A percentile compares a stretch with the other conserved stretches of the same genome.
These are phyloP conservation scores for Micrasema minimum DNA, from an alignment of 1,140 invertebrate genomes.

Conservation along the genomic window DNA sequence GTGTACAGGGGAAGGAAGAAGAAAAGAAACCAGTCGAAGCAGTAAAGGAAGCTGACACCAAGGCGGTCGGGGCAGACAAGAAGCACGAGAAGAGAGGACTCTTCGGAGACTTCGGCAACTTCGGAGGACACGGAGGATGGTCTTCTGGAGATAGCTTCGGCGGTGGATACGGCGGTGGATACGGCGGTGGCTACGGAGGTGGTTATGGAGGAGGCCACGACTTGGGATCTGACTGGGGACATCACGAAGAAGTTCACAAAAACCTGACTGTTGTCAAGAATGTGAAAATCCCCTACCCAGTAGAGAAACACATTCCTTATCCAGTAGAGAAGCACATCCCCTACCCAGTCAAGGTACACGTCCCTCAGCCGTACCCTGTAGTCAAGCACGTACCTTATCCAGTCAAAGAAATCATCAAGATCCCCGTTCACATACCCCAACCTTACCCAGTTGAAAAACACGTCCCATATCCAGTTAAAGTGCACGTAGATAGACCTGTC, in stretches of 20 bases:
- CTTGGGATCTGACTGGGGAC: conserved; percentile 53
- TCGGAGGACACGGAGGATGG: conserved; percentile 55
- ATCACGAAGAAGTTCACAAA: conserved; percentile 67
- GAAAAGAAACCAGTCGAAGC: conserved; percentile 64
- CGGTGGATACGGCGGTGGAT: conserved; percentile 69
- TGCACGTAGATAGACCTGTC: conserved; percentile 74
- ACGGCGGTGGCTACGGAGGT: conserved; percentile 65
- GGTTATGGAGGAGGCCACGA: conserved; percentile 55
- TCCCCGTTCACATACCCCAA: conserved; percentile 74
- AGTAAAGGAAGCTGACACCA: conserved; percentile 65
- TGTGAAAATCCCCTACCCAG: conserved; percentile 74
- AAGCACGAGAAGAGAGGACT: conserved; percentile 79
- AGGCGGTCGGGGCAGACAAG: conserved; percentile 68
- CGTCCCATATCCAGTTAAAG: conserved; percentile 75
- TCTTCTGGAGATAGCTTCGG: too few relatives aligned
- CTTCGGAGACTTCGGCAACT: conserved; percentile 61
- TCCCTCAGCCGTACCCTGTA: conserved; percentile 74
- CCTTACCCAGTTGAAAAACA: conserved; percentile 78
- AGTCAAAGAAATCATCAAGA: conserved; percentile 75
- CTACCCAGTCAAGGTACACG: conserved; percentile 66
- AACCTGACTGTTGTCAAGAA: conserved; percentile 65
- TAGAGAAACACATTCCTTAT: conserved; percentile 71
- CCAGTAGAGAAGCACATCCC: conserved; percentile 68
- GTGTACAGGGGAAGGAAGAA: conserved; percentile 62
- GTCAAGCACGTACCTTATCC: conserved; percentile 75